A percentile compares a stretch with the other conserved stretches of the same genome.
Evolutionary conservation across 2,113 vertebrate species (phyloP).

Genomic region (Columbina picui): DNA sequence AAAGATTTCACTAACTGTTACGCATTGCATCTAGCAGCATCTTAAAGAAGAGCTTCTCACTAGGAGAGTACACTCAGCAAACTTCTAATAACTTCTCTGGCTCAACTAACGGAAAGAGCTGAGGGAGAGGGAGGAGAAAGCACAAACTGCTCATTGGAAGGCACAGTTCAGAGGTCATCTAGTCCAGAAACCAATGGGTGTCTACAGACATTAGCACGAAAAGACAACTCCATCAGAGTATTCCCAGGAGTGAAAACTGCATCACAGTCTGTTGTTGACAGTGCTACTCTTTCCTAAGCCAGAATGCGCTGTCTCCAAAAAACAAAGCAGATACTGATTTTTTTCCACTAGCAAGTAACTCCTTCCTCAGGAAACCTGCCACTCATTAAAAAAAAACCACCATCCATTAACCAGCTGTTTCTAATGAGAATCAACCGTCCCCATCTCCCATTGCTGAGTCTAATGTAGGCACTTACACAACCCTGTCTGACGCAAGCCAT

Average conservation of each 20-base stretch:
- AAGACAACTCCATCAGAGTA: neutral
- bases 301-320: neutral
- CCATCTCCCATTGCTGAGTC: neutral
- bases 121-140: neutral
- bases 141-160: neutral
- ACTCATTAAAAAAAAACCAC: neutral
- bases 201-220: neutral
- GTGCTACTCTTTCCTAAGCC: neutral
- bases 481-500: neutral
- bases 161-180: neutral
- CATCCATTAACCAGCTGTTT: neutral
- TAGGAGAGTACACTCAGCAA: neutral
- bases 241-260: neutral
- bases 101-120: neutral
- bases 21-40: rapidly evolving
- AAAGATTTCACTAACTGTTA: neutral
- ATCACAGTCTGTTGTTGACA: neutral
- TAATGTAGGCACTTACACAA: neutral
- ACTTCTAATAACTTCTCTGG: neutral
- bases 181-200: neutral
- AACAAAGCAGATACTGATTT: neutral
- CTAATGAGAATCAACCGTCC: neutral
- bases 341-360: neutral
- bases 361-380: neutral
- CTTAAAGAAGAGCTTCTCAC: neutral